Base-by-base conservation (phyloP, 2,113 vertebrate genomes). In the Corvus cornix region DNA sequence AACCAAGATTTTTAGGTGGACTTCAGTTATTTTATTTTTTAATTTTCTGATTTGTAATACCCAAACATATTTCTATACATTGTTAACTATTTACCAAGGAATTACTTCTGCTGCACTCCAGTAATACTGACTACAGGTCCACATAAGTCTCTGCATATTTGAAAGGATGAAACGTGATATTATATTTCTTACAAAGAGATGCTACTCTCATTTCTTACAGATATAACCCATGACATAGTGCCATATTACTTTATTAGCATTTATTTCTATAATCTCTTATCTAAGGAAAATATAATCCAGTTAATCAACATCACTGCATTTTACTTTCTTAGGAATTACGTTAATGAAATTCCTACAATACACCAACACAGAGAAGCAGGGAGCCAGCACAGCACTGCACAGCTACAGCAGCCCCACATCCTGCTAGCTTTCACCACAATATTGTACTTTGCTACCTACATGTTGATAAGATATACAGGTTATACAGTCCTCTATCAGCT, bases 211-310 rank as follows among this genome's bases (percentile, higher is more conserved):
- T 89, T 92, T 95, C 89, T 95, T 62, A 44, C 62, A 87, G 59
- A 72, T 66, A 28, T 68, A 91, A 95, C 73, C 76, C 77, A 24
- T 91, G 72, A 89, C 87, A 96, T 64, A 18, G 35, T 91, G 82
- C 62, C 84, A 56, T 94, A 91, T 89, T 93, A 69, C 37, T 90
- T 95, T 56, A 95, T 96, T 93, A 93, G 58, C 70, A 83, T 82
- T 93, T 91, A 78, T 78, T 94, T 96, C 72, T 79, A 48, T 94
- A 88, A 90, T 90, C 76, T 94, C 58, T 87, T 70, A 60, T 62
- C 66, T 78, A 53, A 91, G 84, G 53, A 92, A 93, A 93, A 94
- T 76, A 64, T 93, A 95, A 92, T 95, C 78, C 90, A 66, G 48
- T 88, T 95, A 95, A 92, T 93, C 82, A 92, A 77, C 94, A 89